Base-by-base conservation (phyloP, 2,797 vertebrate genomes). In the Falco peregrinus region DNA sequence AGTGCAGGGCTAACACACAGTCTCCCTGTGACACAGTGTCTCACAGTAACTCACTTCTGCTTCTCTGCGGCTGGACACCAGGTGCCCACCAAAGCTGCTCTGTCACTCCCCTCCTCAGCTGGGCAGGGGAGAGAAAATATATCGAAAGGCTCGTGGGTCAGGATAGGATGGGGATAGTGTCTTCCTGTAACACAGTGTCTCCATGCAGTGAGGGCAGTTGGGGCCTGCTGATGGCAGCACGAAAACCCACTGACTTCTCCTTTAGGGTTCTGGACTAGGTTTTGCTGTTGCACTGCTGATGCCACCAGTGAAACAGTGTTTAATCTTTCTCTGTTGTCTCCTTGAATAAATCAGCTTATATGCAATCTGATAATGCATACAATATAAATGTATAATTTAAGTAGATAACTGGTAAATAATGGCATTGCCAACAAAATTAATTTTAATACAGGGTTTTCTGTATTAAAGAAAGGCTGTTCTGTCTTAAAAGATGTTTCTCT, bases 141-240 rank as follows among this genome's bases (percentile, higher is more conserved):
- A 41, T 41, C 41, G 6, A 41, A 41, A 41, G 41, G 41, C 41
- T 41, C 41, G 14, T 41, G 41, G 41, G 41, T 41, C 41, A 41
- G 41, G 41, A 15, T 41, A 41, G 41, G 41, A 15, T 41, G 41
- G 41, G 41, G 41, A 41, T 15, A 41, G 41, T 41, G 41, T 41
- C 41, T 41, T 10, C 41, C 41, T 41, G 41, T 56, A 73, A 33
- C 0, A 1, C 14, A 35, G 24, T 0, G 0, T 31, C 41, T 88
- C 15, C 18, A 5, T 24, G 45, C 28, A 1, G 3, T 26, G 0
- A 16, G 35, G 24, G 47, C 0, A 0, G 3, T 59, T n/a, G 45
- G 39, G 41, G 17, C 15, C 61, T 86, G 73, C 35, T 77, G 33
- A 13, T 12, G 28, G n/a, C 26, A 61, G 24, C 48, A 65, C 1